Evolutionary conservation across 2,797 vertebrate genomes (phyloP).

Genomic region (Antennarius maculatus): DNA sequence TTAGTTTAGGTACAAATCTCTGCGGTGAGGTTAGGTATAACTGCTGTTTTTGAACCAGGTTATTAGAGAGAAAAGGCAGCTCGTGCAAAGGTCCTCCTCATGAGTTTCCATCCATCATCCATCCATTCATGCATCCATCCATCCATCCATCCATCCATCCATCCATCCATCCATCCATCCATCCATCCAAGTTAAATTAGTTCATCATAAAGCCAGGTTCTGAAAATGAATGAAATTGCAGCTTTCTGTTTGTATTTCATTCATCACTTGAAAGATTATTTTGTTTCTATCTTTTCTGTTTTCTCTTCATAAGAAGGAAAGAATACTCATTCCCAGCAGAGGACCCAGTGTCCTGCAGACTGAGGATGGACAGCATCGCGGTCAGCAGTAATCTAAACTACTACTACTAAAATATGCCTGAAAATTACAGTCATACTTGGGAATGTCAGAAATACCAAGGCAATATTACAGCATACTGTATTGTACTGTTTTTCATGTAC

Average conservation of each 20-base stretch:
- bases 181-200: too few species aligned
- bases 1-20: too few species aligned
- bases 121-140: too few species aligned
- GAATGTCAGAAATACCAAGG: neutral
- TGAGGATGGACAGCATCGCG: neutral
- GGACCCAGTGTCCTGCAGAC: neutral
- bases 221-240: neutral
- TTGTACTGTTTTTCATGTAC: neutral
- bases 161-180: neutral
- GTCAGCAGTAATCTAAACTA: too few species aligned
- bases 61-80: neutral
- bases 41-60: neutral
- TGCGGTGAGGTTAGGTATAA: neutral
- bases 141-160: conserved; percentile 15
- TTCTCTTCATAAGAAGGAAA: neutral
- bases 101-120: neutral
- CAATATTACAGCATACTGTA: too few species aligned
- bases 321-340: neutral
- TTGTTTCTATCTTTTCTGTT: neutral
- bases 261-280: neutral
- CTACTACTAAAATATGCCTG: too few species aligned
- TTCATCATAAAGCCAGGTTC: too few species aligned
- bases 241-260: neutral
- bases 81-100: too few species aligned
- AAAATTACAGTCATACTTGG: too few species aligned